Evolutionary conservation across 2,797 vertebrate genomes (phyloP).

Genomic region (Tokudaia muenninki): DNA sequence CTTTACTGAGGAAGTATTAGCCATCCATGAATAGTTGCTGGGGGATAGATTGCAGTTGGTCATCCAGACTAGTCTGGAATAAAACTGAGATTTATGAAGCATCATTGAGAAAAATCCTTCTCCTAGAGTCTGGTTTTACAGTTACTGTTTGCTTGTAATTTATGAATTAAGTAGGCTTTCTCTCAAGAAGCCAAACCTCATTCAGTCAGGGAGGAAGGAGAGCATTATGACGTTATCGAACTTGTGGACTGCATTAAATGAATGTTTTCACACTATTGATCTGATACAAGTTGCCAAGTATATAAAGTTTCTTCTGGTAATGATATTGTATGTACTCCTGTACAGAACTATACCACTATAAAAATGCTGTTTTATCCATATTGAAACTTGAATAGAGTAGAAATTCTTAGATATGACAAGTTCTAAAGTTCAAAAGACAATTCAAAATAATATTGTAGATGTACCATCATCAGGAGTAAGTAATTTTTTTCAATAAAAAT

Average conservation of each 20-base stretch:
- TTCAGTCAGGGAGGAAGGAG: not conserved
- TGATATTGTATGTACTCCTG: not conserved
- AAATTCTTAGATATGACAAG: not conserved
- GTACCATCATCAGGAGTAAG: not conserved
- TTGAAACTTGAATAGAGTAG: not conserved
- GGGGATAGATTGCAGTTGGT: not conserved
- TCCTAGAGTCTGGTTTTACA: not conserved
- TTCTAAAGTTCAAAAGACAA: not conserved
- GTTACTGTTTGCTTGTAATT: not conserved
- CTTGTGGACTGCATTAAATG: not conserved
- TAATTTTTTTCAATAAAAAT: conserved; percentile 7
- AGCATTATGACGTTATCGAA: not conserved
- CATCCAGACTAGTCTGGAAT: not conserved
- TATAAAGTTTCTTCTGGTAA: not conserved
- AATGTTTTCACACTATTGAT: not conserved
- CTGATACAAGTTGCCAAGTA: not conserved
- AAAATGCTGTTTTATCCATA: not conserved
- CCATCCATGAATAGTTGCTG: not conserved
- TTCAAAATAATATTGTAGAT: not conserved
- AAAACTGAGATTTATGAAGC: not conserved
- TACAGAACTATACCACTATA: not conserved
- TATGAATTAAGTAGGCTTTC: not conserved
- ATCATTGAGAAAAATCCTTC: not conserved
- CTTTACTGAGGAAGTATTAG: not conserved
- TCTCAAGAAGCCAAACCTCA: not conserved